Percentiles rank a stretch among this genome's conserved stretches.
phyloP scores from a whole-genome alignment of 2,888 invertebrate genomes.

The Eurytoma californica region DNA sequence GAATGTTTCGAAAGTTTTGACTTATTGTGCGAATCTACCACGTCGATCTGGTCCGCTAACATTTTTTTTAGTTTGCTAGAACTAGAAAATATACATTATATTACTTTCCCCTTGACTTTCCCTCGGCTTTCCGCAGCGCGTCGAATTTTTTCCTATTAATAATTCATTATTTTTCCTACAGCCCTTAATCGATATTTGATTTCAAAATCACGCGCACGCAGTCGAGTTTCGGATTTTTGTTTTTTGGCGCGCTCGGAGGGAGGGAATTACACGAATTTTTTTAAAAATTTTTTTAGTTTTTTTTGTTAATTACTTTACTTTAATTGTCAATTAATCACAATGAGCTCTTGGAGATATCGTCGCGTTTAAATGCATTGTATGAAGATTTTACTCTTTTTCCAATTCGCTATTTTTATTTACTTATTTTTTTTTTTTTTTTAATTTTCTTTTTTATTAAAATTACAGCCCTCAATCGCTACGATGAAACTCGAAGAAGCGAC shows the following conservation, averaged over 20 bases:
- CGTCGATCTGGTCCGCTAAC: slow-evolving; percentile 57
- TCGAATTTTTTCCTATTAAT: slow-evolving; percentile 13
- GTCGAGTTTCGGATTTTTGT: slow-evolving; percentile 19
- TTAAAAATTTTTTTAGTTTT: slow-evolving; percentile 44
- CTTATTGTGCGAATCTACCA: slow-evolving; percentile 57
- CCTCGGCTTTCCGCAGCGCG: slow-evolving; percentile 26
- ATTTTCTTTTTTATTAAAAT: slow-evolving; percentile 41
- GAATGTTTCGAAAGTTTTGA: slow-evolving; percentile 53
- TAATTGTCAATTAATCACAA: slow-evolving; percentile 56
- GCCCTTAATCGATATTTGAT: slow-evolving; percentile 17
- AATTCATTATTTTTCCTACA: slow-evolving; percentile 2
- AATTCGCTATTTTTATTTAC: slow-evolving; percentile 16
- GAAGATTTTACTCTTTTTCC: slow-evolving; percentile 41
- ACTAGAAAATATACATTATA: slow-evolving; percentile 56
- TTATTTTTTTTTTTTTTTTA: slow-evolving; percentile 2
- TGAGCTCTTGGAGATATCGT: slow-evolving; percentile 52
- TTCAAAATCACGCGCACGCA: slow-evolving; percentile 14
- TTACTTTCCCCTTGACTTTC: slow-evolving; percentile 51
- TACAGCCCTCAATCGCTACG: slow-evolving; percentile 46
- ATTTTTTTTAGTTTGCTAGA: slow-evolving; percentile 49
- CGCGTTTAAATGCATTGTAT: slow-evolving; percentile 49
- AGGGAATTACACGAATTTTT: slow-evolving; percentile 49
- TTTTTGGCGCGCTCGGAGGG: slow-evolving; percentile 24
- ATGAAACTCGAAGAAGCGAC: slow-evolving; percentile 32
- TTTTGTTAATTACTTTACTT: slow-evolving; percentile 6